phyloP scores from a whole-genome alignment of 2,113 vertebrate genomes.

The Xiphophorus couchianus region DNA sequence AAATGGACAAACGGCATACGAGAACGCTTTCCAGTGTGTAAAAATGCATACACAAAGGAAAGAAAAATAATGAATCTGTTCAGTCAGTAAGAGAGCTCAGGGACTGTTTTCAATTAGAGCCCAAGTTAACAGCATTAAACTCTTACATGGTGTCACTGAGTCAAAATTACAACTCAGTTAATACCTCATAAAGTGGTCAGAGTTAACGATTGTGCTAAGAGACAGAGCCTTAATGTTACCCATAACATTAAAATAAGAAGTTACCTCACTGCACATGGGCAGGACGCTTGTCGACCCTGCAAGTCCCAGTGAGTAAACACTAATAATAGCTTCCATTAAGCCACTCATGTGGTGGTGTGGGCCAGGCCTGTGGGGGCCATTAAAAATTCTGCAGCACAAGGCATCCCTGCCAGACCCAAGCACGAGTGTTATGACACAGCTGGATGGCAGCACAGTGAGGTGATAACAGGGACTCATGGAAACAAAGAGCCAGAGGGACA shows the following conservation, averaged over 20 bases:
- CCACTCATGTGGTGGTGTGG: conserved; percentile 66
- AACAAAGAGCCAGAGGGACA: conserved; percentile 64
- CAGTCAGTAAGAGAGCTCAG: conserved; percentile 29
- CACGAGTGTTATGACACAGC: conserved; percentile 57
- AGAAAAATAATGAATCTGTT: conserved; percentile 24
- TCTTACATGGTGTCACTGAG: conserved; percentile 75
- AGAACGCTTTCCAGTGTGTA: background rate
- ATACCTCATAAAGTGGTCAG: conserved; percentile 79
- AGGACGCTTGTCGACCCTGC: conserved; percentile 62
- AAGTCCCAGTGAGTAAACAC: conserved; percentile 78
- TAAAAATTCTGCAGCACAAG: conserved; percentile 65
- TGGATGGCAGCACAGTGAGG: conserved; percentile 51
- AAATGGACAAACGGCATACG: background rate
- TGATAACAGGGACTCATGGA: conserved; percentile 61
- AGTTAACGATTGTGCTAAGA: conserved; percentile 78
- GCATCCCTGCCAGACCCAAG: conserved; percentile 55
- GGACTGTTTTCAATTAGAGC: conserved; percentile 78
- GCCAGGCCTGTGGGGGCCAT: conserved; percentile 68
- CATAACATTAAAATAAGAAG: conserved; percentile 75
- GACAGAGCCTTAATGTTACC: conserved; percentile 73
- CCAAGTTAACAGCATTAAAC: conserved; percentile 73
- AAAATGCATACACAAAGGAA: conserved; percentile 12
- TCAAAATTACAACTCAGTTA: conserved; percentile 82
- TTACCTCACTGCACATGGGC: conserved; percentile 66
- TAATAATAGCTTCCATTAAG: conserved; percentile 80